Evolutionary conservation across 2,797 vertebrate species (phyloP), one percentile per base, ranked within the genome.

Genomic region (Valencia hispanica): DNA sequence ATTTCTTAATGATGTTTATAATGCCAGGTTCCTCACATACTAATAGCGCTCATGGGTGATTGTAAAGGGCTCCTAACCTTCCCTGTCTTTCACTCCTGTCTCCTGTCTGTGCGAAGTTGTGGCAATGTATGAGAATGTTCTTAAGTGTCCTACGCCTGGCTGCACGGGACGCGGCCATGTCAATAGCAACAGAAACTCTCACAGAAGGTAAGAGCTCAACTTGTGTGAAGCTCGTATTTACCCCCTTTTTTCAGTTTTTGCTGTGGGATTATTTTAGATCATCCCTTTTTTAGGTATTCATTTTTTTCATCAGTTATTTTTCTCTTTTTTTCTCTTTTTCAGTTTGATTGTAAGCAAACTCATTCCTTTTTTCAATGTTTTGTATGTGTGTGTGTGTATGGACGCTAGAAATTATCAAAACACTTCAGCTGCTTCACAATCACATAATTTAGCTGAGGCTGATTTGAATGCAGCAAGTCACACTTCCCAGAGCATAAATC

Each of bases 101-200:
- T 97, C 94, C 92, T 91, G 87, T 93, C 92, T 90, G 87, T 95
- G 88, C 92, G 93, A 99, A 99, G 98, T 99, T 96, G 97, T 99
- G 95, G 98, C 98, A 95, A 99, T 99, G 98, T 97, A 99, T 96
- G 98, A 99, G 96, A 99, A 99, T 97, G 98, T 99, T 95, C 98
- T 99, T 97, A 99, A 99, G 97, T 99, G 98, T 97, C 98, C 98
- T 95, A 99, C 98, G 94, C 97, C 96, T 80, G 98, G 98, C 97
- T 99, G 98, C 97, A 99, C 98, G 87, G 98, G 98, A 96, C 97
- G 98, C 83, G 98, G 98, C 95, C 98, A 99, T 95, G 98, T 99
- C 95, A 99, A 99, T 96, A 99, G 98, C 97, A 99, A 99, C 98
- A 97, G 98, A 97, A 99, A 99, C 96, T 99, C 98, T 70, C 98